These are phyloP conservation scores for Cistogaster globosa DNA, from an alignment of 2,888 invertebrate species.

Conservation along the genomic window DNA sequence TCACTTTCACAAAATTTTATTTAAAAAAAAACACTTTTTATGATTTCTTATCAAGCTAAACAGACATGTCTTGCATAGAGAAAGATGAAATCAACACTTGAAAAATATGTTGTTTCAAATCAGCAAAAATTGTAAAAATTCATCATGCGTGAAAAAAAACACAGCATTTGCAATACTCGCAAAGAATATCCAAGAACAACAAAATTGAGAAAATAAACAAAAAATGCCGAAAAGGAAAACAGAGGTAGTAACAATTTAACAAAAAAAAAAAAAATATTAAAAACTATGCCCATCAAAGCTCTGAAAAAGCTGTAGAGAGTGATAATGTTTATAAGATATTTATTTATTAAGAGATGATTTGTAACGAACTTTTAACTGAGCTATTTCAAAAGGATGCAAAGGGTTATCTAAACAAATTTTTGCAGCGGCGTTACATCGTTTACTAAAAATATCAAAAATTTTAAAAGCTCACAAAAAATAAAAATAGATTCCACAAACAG, in stretches of 20 bases:
- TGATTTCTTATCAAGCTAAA: conserved; percentile 55
- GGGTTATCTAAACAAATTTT: too few relatives aligned
- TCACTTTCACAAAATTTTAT: conserved; percentile 39
- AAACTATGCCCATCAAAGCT: background rate
- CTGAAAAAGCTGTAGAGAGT: too few relatives aligned
- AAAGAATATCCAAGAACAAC: conserved; percentile 26
- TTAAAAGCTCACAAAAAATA: too few relatives aligned
- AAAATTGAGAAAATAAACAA: conserved; percentile 48
- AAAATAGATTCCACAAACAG: too few relatives aligned
- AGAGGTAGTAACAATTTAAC: conserved; percentile 8
- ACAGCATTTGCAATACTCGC: conserved; percentile 19
- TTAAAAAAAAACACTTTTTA: conserved; percentile 55
- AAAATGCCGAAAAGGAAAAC: conserved; percentile 31
- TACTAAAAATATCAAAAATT: too few relatives aligned
- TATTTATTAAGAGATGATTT: too few relatives aligned
- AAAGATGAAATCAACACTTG: conserved; percentile 73
- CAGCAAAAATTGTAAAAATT: conserved; percentile 38
- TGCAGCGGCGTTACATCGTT: too few relatives aligned
- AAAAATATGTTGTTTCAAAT: conserved; percentile 65
- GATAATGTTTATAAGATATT: too few relatives aligned
- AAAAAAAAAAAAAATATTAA: background rate
- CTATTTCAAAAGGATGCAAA: too few relatives aligned
- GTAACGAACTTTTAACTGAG: too few relatives aligned
- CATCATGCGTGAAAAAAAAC: conserved; percentile 54
- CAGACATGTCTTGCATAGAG: conserved; percentile 69